Evolutionary conservation across 2,888 invertebrate genomes (phyloP).

Genomic region (Caenorhabditis panamensis): DNA sequence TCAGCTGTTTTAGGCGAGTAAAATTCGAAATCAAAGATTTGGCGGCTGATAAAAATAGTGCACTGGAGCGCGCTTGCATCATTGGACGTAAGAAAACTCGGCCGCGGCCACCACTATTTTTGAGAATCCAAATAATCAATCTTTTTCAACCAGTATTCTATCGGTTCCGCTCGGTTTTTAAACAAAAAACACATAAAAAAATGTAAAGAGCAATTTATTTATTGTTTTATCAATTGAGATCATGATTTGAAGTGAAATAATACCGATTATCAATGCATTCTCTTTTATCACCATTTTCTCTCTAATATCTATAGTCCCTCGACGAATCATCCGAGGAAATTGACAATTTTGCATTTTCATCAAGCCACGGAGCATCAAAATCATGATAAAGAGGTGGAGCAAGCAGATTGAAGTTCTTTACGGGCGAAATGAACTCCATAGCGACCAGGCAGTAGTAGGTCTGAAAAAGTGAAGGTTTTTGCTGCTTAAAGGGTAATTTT

Average conservation of each 20-base stretch:
- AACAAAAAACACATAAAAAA: no score
- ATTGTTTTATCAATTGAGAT: not conserved
- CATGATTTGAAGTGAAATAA: not conserved
- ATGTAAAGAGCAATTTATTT: no score
- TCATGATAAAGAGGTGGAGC: constrained; percentile 63
- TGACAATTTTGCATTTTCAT: constrained; percentile 9
- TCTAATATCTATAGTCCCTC: not conserved
- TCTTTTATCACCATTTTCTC: not conserved
- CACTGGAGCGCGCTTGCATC: constrained; percentile 20
- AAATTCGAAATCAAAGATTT: not conserved
- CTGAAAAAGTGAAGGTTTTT: constrained; percentile 33
- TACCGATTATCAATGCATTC: not conserved
- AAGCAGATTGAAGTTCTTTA: constrained; percentile 50
- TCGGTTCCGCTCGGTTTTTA: no score
- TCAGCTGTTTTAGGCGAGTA: not conserved
- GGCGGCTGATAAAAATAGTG: constrained; percentile 5
- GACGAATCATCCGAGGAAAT: not conserved
- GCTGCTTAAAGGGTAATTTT: constrained; percentile 17
- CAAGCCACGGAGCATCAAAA: constrained; percentile 73
- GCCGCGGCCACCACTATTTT: no score
- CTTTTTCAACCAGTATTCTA: no score
- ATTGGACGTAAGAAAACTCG: not conserved
- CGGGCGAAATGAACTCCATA: constrained; percentile 65
- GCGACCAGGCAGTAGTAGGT: constrained; percentile 71
- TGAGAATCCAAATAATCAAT: no score